phyloP scores from a whole-genome alignment of 1,140 invertebrate genomes.

The Drosophila pectinifera region DNA sequence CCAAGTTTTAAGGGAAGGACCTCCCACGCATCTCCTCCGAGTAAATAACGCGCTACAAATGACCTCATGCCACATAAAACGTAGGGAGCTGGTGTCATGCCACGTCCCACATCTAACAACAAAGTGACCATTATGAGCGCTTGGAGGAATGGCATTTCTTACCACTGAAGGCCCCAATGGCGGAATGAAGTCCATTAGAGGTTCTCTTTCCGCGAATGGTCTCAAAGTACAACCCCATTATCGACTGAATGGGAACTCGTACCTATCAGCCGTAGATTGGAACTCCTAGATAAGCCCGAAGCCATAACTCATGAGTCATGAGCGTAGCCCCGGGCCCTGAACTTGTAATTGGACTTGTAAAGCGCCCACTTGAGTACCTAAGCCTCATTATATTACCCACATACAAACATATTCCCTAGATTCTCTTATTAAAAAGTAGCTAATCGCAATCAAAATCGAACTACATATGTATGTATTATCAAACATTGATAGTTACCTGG shows the following conservation, averaged over 20 bases:
- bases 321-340: conserved; percentile 7
- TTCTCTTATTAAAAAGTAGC: neutral
- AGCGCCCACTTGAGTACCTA: neutral
- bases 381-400: too few relatives aligned
- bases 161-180: conserved; percentile 1
- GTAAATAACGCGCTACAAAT: conserved; percentile 12
- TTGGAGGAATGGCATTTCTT: conserved; percentile 16
- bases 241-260: conserved; percentile 16
- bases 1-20: conserved; percentile 23
- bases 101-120: neutral
- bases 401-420: too few relatives aligned
- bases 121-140: conserved; percentile 27
- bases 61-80: conserved; percentile 35
- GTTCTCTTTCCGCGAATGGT: conserved; percentile 8
- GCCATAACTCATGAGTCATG: conserved; percentile 30
- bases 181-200: conserved; percentile 17
- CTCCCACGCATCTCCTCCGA: conserved; percentile 6
- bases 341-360: conserved; percentile 14
- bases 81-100: conserved; percentile 4
- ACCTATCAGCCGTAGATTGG: conserved; percentile 34
- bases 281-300: conserved; percentile 16
- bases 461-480: conserved; percentile 1
- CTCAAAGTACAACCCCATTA: conserved; percentile 42
- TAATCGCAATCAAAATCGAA: neutral
- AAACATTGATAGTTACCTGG: neutral